These are phyloP conservation scores for Acronicta alni DNA, from an alignment of 2,888 invertebrate genomes.

Conservation along the genomic window DNA sequence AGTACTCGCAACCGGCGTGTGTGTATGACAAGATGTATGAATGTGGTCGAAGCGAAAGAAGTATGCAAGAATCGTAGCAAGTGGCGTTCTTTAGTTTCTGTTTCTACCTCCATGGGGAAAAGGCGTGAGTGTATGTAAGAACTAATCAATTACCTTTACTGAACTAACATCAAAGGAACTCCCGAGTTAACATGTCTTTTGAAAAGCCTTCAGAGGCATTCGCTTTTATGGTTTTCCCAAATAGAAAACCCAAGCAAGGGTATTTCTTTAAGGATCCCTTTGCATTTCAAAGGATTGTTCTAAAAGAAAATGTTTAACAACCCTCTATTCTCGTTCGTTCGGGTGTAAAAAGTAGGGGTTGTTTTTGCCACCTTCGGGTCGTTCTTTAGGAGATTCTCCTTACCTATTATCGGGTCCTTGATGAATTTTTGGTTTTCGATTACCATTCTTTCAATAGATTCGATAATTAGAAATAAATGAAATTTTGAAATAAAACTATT, in stretches of 20 bases:
- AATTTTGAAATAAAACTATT: too few relatives aligned
- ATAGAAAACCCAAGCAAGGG: slow-evolving; percentile 24
- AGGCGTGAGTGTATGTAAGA: too few relatives aligned
- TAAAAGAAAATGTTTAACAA: slow-evolving; percentile 26
- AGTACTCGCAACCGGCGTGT: too few relatives aligned
- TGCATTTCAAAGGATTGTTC: slow-evolving; percentile 39
- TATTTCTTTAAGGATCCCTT: slow-evolving; percentile 49
- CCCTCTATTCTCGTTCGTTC: slow-evolving; percentile 12
- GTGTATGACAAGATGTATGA: too few relatives aligned
- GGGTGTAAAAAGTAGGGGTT: slow-evolving; percentile 25
- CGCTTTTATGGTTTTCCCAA: slow-evolving; percentile 33
- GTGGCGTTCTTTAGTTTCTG: too few relatives aligned
- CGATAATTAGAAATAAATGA: too few relatives aligned
- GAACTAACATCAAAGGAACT: slow-evolving; percentile 26
- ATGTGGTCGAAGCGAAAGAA: too few relatives aligned
- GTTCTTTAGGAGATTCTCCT: slow-evolving; percentile 3
- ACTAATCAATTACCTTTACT: slow-evolving; percentile 10
- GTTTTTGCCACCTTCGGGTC: slow-evolving; percentile 8
- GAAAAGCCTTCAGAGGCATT: slow-evolving; percentile 30
- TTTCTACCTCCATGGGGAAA: too few relatives aligned
- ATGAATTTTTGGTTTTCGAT: not conserved
- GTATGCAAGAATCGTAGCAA: too few relatives aligned
- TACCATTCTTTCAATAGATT: too few relatives aligned
- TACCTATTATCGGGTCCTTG: slow-evolving; percentile 5
- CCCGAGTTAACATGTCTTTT: slow-evolving; percentile 36